Conservation (phyloP, 1,140 invertebrate genomes). For the Antheraea mylitta region DNA sequence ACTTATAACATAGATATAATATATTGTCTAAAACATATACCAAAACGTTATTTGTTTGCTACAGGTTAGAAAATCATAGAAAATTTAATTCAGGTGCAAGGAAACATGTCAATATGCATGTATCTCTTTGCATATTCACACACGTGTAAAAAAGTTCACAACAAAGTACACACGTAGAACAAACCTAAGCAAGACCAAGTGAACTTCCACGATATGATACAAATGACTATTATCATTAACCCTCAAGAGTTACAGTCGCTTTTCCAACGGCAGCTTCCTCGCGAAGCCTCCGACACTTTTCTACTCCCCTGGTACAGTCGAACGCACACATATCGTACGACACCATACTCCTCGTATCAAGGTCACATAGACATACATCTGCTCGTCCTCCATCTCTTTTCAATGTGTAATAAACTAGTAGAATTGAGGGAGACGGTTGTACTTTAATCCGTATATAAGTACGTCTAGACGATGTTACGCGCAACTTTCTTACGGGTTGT, state of each 20-base stretch:
- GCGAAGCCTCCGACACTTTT: neutral
- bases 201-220: neutral
- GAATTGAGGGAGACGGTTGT: neutral
- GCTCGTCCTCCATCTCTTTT: neutral
- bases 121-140: neutral
- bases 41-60: neutral
- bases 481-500: neutral
- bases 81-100: constrained; percentile 1
- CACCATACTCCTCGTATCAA: constrained; percentile 11
- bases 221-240: neutral
- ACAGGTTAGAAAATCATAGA: neutral
- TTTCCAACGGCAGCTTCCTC: neutral
- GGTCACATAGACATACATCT: constrained; percentile 12
- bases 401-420: neutral
- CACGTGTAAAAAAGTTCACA: neutral
- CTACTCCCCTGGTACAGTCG: constrained; percentile 6
- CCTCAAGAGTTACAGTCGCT: neutral
- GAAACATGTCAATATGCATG: neutral
- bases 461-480: constrained; percentile 11
- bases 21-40: too few species aligned
- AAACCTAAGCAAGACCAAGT: neutral
- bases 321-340: constrained; percentile 10
- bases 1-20: too few species aligned
- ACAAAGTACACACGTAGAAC: neutral
- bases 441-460: neutral